Conservation (phyloP, 1,140 invertebrate species). For the Anastrepha ludens region DNA sequence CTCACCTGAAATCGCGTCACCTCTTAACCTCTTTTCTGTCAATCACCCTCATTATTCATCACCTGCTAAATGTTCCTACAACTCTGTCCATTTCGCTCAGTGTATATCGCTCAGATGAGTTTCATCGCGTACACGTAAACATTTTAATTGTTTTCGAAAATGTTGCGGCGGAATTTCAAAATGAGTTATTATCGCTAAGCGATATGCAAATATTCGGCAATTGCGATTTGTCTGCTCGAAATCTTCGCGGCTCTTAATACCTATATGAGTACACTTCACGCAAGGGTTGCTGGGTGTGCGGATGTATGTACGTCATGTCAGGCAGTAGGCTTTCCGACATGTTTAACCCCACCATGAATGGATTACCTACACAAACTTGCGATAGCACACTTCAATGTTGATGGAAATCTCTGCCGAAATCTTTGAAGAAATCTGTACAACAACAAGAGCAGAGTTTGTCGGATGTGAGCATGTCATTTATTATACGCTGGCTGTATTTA, state of each 20-base stretch:
- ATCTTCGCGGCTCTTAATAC: background rate
- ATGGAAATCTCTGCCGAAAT: conserved; percentile 41
- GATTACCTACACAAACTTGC: background rate
- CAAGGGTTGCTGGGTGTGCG: background rate
- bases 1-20: too few species aligned
- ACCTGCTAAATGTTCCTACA: too few species aligned
- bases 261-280: background rate
- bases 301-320: background rate
- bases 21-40: too few species aligned
- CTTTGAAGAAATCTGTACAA: conserved; percentile 25
- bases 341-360: background rate
- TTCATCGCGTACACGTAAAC: conserved; percentile 46
- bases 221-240: background rate
- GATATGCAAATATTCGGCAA: conserved; percentile 54
- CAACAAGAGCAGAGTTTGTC: background rate
- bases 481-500: conserved; percentile 60
- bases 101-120: conserved; percentile 61
- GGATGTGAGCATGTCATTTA: conserved; percentile 68
- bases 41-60: too few species aligned
- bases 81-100: conserved; percentile 60
- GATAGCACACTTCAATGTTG: conserved; percentile 29
- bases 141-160: conserved; percentile 59
- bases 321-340: background rate
- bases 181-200: conserved; percentile 72
- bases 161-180: conserved; percentile 69